Conservation (phyloP, 2,888 invertebrate species). For the Reticulitermes lucifugus region DNA sequence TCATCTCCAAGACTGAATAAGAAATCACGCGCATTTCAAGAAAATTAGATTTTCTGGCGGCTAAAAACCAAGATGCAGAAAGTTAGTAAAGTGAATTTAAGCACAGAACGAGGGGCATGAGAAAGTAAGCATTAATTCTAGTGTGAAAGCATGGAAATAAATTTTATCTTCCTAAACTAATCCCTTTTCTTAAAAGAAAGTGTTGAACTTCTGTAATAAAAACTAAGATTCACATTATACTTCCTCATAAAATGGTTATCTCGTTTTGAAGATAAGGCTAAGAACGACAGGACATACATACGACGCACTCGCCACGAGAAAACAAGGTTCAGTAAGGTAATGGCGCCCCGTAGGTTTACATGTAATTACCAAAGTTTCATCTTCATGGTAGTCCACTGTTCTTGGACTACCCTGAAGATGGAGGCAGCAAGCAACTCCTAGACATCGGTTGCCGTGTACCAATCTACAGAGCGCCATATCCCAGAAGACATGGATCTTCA, state of each 20-base stretch:
- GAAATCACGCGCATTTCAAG: background rate
- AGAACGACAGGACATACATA: no score
- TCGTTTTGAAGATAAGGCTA: background rate
- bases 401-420: no score
- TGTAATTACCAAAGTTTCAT: no score
- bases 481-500: no score
- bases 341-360: no score
- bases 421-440: no score
- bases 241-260: background rate
- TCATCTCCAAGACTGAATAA: background rate
- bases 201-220: background rate
- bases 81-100: background rate
- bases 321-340: no score
- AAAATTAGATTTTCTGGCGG: background rate
- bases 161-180: background rate
- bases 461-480: no score
- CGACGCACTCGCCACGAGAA: no score
- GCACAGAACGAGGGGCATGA: background rate
- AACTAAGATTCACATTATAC: background rate
- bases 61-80: background rate
- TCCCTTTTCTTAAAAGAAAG: background rate
- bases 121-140: background rate
- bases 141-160: background rate
- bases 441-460: no score
- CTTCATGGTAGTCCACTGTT: no score